phyloP scores from a whole-genome alignment of 2,797 vertebrate genomes.

The Sebastes steindachneri region DNA sequence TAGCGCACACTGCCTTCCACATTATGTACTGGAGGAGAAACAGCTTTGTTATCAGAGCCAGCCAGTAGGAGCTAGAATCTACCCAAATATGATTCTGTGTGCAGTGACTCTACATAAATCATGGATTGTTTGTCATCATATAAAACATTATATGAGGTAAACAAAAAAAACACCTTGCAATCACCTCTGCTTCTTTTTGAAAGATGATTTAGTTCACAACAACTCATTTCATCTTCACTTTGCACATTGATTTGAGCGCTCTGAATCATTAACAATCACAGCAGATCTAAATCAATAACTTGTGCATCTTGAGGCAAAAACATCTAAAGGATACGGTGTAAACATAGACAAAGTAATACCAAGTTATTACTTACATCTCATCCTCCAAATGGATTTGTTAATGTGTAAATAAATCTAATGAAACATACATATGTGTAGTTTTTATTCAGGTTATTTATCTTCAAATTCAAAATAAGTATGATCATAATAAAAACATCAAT shows the following conservation, averaged over 20 bases:
- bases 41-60: slow-evolving; percentile 4
- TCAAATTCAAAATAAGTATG: not conserved
- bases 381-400: not conserved
- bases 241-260: not conserved
- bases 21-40: slow-evolving; percentile 6
- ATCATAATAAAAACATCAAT: not conserved
- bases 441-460: not conserved
- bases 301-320: not conserved
- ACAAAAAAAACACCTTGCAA: not conserved
- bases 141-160: not conserved
- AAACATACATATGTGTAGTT: not conserved
- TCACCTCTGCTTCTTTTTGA: not conserved
- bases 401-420: not conserved
- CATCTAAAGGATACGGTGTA: not conserved
- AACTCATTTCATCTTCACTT: not conserved
- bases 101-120: no score
- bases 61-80: not conserved
- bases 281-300: not conserved
- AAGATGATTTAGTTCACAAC: not conserved
- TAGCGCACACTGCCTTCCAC: slow-evolving; percentile 15
- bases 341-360: not conserved
- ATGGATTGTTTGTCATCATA: not conserved
- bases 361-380: not conserved
- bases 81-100: slow-evolving; percentile 3
- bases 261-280: not conserved